These are phyloP conservation scores for Trissoscelio sp. DNA, from an alignment of 2,888 invertebrate genomes.

Conservation along the genomic window DNA sequence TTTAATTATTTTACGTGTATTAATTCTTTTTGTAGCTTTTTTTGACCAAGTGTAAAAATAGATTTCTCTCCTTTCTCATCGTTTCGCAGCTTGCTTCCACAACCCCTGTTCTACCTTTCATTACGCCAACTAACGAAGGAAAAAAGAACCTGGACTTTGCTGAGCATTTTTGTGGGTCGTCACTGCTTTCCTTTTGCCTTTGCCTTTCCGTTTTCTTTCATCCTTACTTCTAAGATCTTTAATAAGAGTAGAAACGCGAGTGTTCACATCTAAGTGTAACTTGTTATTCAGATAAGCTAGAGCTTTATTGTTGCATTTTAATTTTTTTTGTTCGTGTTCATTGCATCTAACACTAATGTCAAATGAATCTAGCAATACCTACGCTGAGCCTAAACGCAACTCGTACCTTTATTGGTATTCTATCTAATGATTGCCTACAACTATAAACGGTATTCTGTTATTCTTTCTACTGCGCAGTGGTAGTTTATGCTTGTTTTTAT, in stretches of 20 bases:
- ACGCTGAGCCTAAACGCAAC: conserved; percentile 65
- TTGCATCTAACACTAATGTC: conserved; percentile 43
- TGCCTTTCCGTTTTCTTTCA: conserved; percentile 47
- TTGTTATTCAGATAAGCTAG: conserved; percentile 29
- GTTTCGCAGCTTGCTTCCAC: conserved; percentile 58
- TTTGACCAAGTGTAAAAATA: conserved; percentile 79
- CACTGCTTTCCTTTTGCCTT: conserved; percentile 16
- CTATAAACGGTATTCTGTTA: conserved; percentile 58
- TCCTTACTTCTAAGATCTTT: conserved; percentile 38
- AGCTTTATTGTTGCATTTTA: conserved; percentile 37
- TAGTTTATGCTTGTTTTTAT: conserved; percentile 31
- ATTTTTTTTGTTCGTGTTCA: conserved; percentile 10
- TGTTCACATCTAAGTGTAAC: conserved; percentile 51
- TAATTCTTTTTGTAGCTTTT: conserved; percentile 53
- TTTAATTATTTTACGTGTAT: conserved; percentile 48
- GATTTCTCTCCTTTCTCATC: conserved; percentile 73
- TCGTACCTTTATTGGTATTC: conserved; percentile 29
- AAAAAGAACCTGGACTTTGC: conserved; percentile 63
- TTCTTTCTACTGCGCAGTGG: conserved; percentile 40
- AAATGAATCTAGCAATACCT: conserved; percentile 61
- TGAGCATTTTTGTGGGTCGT: conserved; percentile 58
- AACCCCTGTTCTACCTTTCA: conserved; percentile 59
- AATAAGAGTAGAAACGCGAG: conserved; percentile 72
- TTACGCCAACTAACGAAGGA: conserved; percentile 61
- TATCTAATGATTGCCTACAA: conserved; percentile 39